Conservation (phyloP, 37 sponge, comb jelly and placozoan species). For the Tethya wilhelma region DNA sequence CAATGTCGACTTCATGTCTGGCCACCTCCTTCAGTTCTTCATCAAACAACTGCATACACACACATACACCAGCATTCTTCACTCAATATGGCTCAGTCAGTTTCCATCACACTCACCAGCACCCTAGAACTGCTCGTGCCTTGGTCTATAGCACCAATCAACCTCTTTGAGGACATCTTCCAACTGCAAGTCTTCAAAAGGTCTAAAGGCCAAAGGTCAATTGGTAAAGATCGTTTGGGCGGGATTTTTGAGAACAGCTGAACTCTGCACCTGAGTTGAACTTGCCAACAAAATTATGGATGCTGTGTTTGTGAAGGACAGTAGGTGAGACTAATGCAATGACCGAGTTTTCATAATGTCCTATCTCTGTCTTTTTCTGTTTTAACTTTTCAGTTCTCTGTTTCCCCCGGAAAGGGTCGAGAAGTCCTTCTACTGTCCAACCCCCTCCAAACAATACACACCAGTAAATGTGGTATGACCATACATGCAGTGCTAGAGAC, state of each 20-base stretch:
- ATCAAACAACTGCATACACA: constrained; percentile 47
- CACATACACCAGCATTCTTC: background rate
- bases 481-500: no score
- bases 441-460: no score
- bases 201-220: background rate
- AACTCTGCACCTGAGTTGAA: background rate
- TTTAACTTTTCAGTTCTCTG: background rate
- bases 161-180: background rate
- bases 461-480: no score
- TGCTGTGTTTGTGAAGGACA: constrained; percentile 2
- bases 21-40: constrained; percentile 11
- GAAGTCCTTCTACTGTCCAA: constrained; percentile 23
- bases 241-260: background rate
- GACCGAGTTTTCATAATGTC: background rate
- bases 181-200: background rate
- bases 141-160: constrained; percentile 21
- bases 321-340: background rate
- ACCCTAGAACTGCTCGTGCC: constrained; percentile 25
- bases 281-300: constrained; percentile 5
- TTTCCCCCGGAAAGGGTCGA: background rate
- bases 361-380: background rate
- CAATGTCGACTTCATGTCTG: constrained; percentile 15
- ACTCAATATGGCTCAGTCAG: no score
- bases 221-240: background rate
- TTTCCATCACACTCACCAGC: constrained; percentile 5